Base-by-base conservation (phyloP, 1,140 invertebrate genomes). In the Lanistes nyassanus region DNA sequence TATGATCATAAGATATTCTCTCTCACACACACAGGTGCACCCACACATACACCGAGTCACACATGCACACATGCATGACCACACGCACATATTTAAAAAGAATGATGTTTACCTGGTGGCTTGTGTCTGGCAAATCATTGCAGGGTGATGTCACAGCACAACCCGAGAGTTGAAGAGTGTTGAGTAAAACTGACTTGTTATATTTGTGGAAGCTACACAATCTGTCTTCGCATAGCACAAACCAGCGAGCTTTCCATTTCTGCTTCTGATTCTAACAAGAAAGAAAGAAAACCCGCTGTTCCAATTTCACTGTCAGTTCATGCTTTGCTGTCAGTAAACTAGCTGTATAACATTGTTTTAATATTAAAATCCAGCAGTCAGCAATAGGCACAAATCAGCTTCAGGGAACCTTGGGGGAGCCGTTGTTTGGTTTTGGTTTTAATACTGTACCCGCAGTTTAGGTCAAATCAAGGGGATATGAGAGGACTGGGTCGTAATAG, bases 181-280 rank as follows among this genome's bases (percentile, higher is more conserved):
- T 79, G 70, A 84, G 77, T 31, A 81, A 72, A 13, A 84, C 56
- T n/a, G 78, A 72, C 68, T 79, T 80, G 76, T 80, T 76, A 34
- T 77, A 42, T 58, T 81, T 81, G 36, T 81, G 80, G 58, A 79
- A 77, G 66, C 80, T 83, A n/a, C 74, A 68, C 34, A 84, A 62
- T 58, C 80, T 56, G 29, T 84, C 81, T 67, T 84, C 83, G 60
- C 77, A 71, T n/a, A 84, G 77, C 11, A 76, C 78, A 77, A 81
- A 83, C 83, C 83, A 84, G 60, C 80, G 58, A 26, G 81, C 76
- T 60, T 84, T 84, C 83, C 83, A 84, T 71, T 79, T 82, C 58
- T 81, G 82, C 55, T 76, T 83, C 53, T 71, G 55, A 56, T 78
- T 80, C 82, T 84, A 56, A 16, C 74, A 62, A 39, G 16, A 53